Evolutionary conservation across 2,888 invertebrate genomes (phyloP).

Genomic region (Drosophila limbata): DNA sequence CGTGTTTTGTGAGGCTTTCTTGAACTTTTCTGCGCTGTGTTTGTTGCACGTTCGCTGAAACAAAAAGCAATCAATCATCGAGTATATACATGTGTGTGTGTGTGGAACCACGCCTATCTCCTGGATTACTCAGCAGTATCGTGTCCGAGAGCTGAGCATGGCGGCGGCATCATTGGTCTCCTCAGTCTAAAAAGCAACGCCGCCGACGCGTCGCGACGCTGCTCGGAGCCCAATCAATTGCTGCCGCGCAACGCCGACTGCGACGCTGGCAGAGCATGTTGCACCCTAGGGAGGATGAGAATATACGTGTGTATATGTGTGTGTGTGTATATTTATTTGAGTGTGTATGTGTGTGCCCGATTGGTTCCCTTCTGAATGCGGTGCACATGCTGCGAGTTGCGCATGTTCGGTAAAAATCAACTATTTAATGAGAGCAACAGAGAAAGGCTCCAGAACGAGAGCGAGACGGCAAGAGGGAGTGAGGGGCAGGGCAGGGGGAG

Average conservation of each 20-base stretch:
- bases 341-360: constrained; percentile 44
- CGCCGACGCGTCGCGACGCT: constrained; percentile 13
- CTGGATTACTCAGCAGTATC: constrained; percentile 84
- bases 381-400: constrained; percentile 70
- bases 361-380: constrained; percentile 54
- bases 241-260: constrained; percentile 66
- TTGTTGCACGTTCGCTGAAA: constrained; percentile 54
- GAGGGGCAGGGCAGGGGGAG: not conserved
- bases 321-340: constrained; percentile 2
- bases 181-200: constrained; percentile 42
- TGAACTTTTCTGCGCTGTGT: constrained; percentile 60
- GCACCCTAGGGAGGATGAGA: constrained; percentile 55
- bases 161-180: constrained; percentile 80
- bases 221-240: constrained; percentile 76
- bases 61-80: constrained; percentile 83
- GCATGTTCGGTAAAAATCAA: constrained; percentile 77
- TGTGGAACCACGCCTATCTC: constrained; percentile 84
- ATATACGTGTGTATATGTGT: not conserved
- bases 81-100: constrained; percentile 45
- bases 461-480: not conserved
- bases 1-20: constrained; percentile 64
- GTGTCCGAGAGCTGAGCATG: constrained; percentile 65
- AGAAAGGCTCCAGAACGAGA: constrained; percentile 7
- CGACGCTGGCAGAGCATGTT: constrained; percentile 50
- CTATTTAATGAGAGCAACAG: constrained; percentile 51